Evolutionary conservation across 2,113 vertebrate species (phyloP), one percentile per base, ranked within the genome.

Genomic region (Gavia stellata): DNA sequence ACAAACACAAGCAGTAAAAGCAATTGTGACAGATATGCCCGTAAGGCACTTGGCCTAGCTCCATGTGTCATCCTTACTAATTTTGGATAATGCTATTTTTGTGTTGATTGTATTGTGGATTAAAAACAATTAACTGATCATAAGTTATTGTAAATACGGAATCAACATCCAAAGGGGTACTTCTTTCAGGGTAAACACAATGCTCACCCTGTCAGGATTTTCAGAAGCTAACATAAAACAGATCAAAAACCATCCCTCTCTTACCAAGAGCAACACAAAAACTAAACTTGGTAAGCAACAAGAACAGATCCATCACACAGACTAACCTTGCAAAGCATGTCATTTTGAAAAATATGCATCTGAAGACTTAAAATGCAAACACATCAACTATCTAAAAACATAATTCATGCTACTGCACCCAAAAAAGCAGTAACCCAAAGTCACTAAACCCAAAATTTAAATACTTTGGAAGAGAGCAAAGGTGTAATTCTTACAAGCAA

Each of bases 11-110:
- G 58, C 84, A 90, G 68, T 75, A 96, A 85, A 55, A 47, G 73
- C 66, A 90, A 90, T 40, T 85, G 78, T 82, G 81, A 94, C 49
- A 95, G 84, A 95, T 47, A 89, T 40, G 70, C 70, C 96, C 81
- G 62, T 61, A 63, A 94, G 90, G 93, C 87, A 62, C 49, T 91
- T 92, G 92, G 90, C 84, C 24, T 44, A 53, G 25, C 26, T 89
- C 80, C 87, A 79, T 6, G 9, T 53, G 61, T 62, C 70, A 75
- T 45, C 33, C 81, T 75, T 79, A 74, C 66, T 90, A 75, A 85
- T 79, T 90, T 65, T 82, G 78, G 81, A 72, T 79, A 72, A 62
- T 42, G 56, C 74, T 77, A 36, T 78, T 86, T 94, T 59, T 92
- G 55, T 67, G 80, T 78, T 86, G 82, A 84, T 67, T 85, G 12